Base-by-base conservation (phyloP, 2,888 invertebrate genomes). In the Macrosiphum euphorbiae region DNA sequence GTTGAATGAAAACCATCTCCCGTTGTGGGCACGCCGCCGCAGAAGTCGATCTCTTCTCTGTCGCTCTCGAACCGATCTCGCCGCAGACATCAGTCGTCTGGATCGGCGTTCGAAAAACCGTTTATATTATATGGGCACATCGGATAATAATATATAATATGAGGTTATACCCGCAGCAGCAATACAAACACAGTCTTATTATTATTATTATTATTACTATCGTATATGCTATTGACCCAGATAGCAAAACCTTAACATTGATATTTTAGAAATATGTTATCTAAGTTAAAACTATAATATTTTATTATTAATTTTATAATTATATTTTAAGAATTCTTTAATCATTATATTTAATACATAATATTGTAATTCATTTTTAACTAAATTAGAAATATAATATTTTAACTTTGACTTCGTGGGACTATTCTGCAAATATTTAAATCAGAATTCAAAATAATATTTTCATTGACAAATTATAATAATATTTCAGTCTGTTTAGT, bases 1-100 rank as follows among this genome's bases (percentile, higher is more conserved):
- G 44, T 58, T 86, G 92, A 92, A 92, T 92, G 87, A 92, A 92
- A 87, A 92, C 86, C 61, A 92, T 92, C 92, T 91, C 20, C 24
- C 11, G 50, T 86, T 13, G 86, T n/a, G 88, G 90, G 35, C 41
- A 41, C 88, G 35, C 50, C 67, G 85, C 50, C 44, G 85, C 85
- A 58, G 35, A 86, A 86, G 86, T 91, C 91, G 86, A 58, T 35
- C 84, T 28, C 35, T 50, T 24, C 20, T 52, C 55, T 67, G 20
- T 4, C 11, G 67, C 11, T 50, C 67, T 87, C 50, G 87, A 78
- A n/a, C 67, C 86, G 16, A 58, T 26, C 58, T 16, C 16, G 28
- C 61, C 28, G 20, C 89, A 89, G 89, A 89, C 89, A 89, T 89
- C 89, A 86, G 86, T n/a, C n/a, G 89, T 89, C 89, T 89, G 61